Base-by-base conservation (phyloP, 2,797 vertebrate genomes). In the Anguilla anguilla region DNA sequence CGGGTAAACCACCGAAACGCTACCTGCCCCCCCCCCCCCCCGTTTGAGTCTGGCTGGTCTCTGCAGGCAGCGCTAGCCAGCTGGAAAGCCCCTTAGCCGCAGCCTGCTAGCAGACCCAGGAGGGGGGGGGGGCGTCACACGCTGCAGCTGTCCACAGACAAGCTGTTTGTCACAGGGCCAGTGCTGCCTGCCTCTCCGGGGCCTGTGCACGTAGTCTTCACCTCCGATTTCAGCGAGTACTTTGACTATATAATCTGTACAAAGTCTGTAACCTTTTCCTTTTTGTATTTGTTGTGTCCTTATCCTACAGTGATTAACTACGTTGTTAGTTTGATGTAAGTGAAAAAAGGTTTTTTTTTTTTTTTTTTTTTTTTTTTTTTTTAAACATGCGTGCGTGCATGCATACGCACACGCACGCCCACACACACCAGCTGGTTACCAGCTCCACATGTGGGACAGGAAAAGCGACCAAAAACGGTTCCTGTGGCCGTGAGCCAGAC, bases 71-170 rank as follows among this genome's bases (percentile, higher is more conserved):
- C 17, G 3, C 72, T 6, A 19, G 35, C 17, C 19, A 46, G 7
- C 22, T 51, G 79, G 22, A 82, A 82, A 49, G 13, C 43, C 79
- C 25, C 46, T 19, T n/a, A 82, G 43, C 25, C 19, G 22, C 79
- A 51, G 79, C 43, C 25, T n/a, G 22, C 2, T 2, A 49, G 25
- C 28, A 79, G 35, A 43, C 79, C 22, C 19, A 25, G 17, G 79
- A 7, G 25, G n/a, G 3, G 79, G 22, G 22, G 10, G 79, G 22
- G 22, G 10, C 4, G 25, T 25, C 79, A 19, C 79, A 82, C 79
- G 35, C 79, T n/a, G 79, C 79, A 82, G 79, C 79, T 82, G 79
- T 49, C 79, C 43, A 10, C 79, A 82, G 79, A 51, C 13, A 46
- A 25, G 19, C 46, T 51, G 43, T 19, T 49, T 7, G 9, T n/a